These are phyloP conservation scores for Amniataba percoides DNA, from an alignment of 2,797 vertebrate genomes.

Conservation along the genomic window DNA sequence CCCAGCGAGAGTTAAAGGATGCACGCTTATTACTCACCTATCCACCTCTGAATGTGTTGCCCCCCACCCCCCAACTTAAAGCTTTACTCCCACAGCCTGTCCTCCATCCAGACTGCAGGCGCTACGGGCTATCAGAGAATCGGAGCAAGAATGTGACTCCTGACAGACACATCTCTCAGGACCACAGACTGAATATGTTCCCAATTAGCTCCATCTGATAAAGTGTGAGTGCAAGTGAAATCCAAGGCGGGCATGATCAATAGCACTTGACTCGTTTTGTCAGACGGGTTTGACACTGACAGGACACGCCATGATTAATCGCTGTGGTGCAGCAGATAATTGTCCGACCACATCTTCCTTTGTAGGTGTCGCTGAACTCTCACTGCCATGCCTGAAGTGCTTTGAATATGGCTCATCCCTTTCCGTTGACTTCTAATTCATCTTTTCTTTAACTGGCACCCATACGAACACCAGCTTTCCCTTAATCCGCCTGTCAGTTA, in stretches of 20 bases:
- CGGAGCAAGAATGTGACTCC: conserved; percentile 83
- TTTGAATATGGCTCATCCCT: conserved; percentile 62
- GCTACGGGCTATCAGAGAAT: conserved; percentile 79
- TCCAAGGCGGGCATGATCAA: conserved; percentile 80
- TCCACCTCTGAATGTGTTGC: conserved; percentile 60
- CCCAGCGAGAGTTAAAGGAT: conserved; percentile 68
- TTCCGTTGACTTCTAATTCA: conserved; percentile 59
- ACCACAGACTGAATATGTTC: conserved; percentile 82
- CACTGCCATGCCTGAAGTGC: conserved; percentile 60
- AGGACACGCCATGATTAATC: conserved; percentile 75
- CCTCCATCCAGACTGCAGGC: conserved; percentile 75
- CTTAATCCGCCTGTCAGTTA: conserved; percentile 53
- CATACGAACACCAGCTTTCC: conserved; percentile 44
- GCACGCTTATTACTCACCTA: conserved; percentile 76
- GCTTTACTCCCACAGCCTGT: conserved; percentile 57
- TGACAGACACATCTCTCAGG: conserved; percentile 83
- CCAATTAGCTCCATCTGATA: conserved; percentile 85
- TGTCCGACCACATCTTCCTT: conserved; percentile 77
- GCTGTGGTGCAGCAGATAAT: conserved; percentile 70
- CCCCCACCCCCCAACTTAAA: conserved; percentile 25
- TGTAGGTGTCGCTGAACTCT: conserved; percentile 73
- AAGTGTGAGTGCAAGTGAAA: conserved; percentile 84
- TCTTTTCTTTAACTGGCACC: conserved; percentile 49
- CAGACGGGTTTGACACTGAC: conserved; percentile 76
- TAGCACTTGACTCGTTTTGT: conserved; percentile 77